These are phyloP conservation scores for Hydrotaea cyrtoneurina DNA, from an alignment of 2,888 invertebrate species.

Conservation along the genomic window DNA sequence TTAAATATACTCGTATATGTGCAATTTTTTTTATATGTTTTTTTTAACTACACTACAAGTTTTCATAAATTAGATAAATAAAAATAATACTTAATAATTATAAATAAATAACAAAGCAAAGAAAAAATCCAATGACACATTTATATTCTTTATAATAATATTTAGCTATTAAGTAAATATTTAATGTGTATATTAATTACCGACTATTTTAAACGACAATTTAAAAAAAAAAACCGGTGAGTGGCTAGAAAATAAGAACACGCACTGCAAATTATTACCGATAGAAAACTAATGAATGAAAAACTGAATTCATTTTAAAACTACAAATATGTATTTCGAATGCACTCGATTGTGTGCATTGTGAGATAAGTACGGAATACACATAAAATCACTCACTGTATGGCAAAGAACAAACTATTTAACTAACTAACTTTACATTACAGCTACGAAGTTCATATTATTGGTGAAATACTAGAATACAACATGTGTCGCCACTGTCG, in stretches of 20 bases:
- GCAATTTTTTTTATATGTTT: slow-evolving; percentile 23
- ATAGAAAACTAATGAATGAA: no score
- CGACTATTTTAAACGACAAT: neutral
- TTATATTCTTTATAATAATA: slow-evolving; percentile 17
- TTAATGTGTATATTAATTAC: neutral
- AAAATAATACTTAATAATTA: slow-evolving; percentile 14
- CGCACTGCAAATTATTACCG: no score
- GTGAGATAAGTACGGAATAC: no score
- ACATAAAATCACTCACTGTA: no score
- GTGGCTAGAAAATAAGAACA: neutral
- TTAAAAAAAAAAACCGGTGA: neutral
- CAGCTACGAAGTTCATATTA: no score
- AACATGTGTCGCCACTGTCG: no score
- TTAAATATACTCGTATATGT: slow-evolving; percentile 11
- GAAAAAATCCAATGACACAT: neutral
- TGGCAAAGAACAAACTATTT: no score
- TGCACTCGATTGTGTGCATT: no score
- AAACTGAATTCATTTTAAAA: no score
- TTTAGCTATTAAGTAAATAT: slow-evolving; percentile 5
- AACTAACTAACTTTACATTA: no score
- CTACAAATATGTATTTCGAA: neutral
- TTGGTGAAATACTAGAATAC: no score
- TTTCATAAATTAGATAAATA: slow-evolving; percentile 31
- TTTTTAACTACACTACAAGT: neutral
- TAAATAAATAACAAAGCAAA: neutral